These are phyloP conservation scores for Chiloscyllium punctatum DNA, from an alignment of 2,797 vertebrate genomes.

Conservation along the genomic window DNA sequence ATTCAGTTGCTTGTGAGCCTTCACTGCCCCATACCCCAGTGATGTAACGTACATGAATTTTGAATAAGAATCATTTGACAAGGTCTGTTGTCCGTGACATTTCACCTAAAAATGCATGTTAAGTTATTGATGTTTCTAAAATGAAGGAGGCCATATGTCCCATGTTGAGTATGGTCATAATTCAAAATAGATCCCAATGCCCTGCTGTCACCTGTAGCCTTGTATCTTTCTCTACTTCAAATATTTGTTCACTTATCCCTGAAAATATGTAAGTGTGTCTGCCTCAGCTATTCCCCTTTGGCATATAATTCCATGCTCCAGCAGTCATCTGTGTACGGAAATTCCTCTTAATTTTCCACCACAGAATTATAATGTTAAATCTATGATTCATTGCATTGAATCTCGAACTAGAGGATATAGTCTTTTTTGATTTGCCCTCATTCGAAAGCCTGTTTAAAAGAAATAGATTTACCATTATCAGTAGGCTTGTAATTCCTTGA, in stretches of 20 bases:
- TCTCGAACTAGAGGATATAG: background rate
- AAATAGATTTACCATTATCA: background rate
- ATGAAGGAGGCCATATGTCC: background rate
- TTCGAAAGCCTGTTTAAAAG: background rate
- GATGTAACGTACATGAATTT: background rate
- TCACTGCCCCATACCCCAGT: background rate
- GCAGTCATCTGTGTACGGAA: background rate
- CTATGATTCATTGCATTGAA: background rate
- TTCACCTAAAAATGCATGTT: background rate
- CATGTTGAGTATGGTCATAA: background rate
- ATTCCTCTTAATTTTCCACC: background rate
- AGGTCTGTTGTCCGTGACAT: background rate
- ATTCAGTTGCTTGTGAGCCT: background rate
- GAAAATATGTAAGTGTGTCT: background rate
- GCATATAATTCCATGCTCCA: background rate
- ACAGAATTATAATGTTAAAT: slow-evolving; percentile 13
- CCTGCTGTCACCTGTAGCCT: background rate
- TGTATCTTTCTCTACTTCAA: background rate
- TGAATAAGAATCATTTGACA: background rate
- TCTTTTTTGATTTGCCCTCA: background rate
- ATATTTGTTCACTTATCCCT: background rate
- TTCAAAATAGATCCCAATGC: background rate
- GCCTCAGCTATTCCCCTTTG: background rate
- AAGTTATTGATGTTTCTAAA: background rate
- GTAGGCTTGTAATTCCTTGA: background rate